A percentile compares a stretch with the other conserved stretches of the same genome.
Evolutionary conservation across 2,888 invertebrate genomes (phyloP).

Genomic region (Calliphora vomitoria): DNA sequence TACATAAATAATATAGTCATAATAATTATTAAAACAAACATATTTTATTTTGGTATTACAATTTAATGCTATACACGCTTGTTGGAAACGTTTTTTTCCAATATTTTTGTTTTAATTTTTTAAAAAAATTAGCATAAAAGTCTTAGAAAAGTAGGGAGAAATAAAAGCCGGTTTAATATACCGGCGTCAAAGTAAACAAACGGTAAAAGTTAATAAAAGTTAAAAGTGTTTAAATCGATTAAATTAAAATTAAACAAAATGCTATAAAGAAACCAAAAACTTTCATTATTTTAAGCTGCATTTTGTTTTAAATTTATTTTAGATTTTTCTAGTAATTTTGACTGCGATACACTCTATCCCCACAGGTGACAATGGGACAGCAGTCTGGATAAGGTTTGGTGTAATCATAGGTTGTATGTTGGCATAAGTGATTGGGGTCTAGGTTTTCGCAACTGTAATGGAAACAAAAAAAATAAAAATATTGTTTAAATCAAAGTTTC

Average conservation of each 20-base stretch:
- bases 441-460: conserved; percentile 76
- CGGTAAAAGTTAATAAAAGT: no score
- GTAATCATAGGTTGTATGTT: conserved; percentile 74
- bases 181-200: no score
- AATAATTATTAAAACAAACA: conserved; percentile 11
- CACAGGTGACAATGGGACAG: conserved; percentile 20
- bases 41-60: not conserved
- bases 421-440: conserved; percentile 56
- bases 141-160: no score
- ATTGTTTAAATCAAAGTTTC: no score
- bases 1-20: no score
- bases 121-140: not conserved
- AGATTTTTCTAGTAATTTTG: not conserved
- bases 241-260: not conserved
- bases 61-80: not conserved
- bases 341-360: not conserved
- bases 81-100: not conserved
- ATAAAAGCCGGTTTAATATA: no score
- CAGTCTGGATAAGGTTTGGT: conserved; percentile 74
- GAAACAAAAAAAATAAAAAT: conserved; percentile 15
- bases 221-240: not conserved
- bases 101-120: not conserved
- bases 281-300: not conserved
- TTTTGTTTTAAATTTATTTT: not conserved
- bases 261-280: no score